Evolutionary conservation across 2,888 invertebrate species (phyloP).

Genomic region (Balanococcus diminutus): DNA sequence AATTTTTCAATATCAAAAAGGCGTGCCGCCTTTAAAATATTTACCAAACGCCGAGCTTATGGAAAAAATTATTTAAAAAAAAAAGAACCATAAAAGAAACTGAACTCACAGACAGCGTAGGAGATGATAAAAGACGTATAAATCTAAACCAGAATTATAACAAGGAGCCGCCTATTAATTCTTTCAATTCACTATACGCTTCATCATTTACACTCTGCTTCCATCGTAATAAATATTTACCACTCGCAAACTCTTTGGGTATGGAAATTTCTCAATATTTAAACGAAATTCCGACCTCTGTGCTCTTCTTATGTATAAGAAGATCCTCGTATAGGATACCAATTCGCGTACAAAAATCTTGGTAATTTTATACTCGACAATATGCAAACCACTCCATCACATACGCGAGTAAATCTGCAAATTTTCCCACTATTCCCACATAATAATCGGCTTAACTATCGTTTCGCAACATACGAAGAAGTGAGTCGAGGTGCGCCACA

Average conservation of each 20-base stretch:
- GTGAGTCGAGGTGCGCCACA: neutral
- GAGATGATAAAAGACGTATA: neutral
- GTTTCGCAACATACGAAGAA: neutral
- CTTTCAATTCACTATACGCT: neutral
- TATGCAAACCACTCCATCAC: neutral
- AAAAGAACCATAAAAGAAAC: neutral
- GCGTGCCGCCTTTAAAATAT: neutral
- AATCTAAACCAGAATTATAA: slow-evolving; percentile 12
- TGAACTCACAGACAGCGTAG: slow-evolving; percentile 20
- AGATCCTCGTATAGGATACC: neutral
- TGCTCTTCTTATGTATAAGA: neutral
- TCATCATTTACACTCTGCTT: neutral
- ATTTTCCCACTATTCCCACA: slow-evolving; percentile 27
- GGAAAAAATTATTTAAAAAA: no score
- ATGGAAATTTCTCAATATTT: neutral
- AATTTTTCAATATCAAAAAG: neutral
- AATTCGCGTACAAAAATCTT: neutral
- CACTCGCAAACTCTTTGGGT: neutral
- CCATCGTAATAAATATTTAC: neutral
- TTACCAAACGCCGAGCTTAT: neutral
- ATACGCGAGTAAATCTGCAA: neutral
- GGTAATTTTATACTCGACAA: neutral
- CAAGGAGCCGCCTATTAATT: slow-evolving; percentile 31
- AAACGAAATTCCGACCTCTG: neutral
- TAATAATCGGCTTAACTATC: slow-evolving; percentile 26